Conservation (phyloP, 2,888 invertebrate species). For the Rhingia rostrata region DNA sequence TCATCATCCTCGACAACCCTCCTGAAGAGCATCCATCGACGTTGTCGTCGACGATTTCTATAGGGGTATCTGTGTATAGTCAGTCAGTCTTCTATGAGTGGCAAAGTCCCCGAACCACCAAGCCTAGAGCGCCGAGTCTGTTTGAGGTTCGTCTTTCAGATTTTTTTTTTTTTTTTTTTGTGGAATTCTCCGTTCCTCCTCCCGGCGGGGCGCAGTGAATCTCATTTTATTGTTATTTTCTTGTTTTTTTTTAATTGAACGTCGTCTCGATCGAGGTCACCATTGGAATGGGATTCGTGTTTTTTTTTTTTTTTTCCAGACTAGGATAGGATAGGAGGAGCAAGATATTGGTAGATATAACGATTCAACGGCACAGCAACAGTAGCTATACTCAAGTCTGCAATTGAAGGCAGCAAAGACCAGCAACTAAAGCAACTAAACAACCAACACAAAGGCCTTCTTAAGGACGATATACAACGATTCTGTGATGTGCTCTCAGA, state of each 20-base stretch:
- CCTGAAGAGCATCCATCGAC: slow-evolving; percentile 7
- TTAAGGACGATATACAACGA: slow-evolving; percentile 62
- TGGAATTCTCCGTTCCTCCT: neutral
- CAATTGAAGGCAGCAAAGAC: slow-evolving; percentile 55
- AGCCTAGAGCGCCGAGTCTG: slow-evolving; percentile 46
- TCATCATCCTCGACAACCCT: slow-evolving; percentile 3
- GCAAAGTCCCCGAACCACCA: slow-evolving; percentile 5
- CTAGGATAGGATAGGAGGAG: slow-evolving; percentile 30
- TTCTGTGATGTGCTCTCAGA: slow-evolving; percentile 2
- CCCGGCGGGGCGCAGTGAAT: slow-evolving; percentile 28
- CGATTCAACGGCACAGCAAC: slow-evolving; percentile 57
- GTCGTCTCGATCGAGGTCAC: slow-evolving; percentile 73
- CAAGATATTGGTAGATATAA: neutral
- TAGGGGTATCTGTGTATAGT: neutral
- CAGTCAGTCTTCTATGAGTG: slow-evolving; percentile 37
- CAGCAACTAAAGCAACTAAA: slow-evolving; percentile 16
- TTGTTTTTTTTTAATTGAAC: slow-evolving; percentile 68
- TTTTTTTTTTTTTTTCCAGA: slow-evolving; percentile 9
- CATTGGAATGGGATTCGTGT: slow-evolving; percentile 56
- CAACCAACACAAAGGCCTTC: slow-evolving; percentile 51
- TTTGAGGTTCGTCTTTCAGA: slow-evolving; percentile 18
- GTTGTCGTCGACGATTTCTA: neutral
- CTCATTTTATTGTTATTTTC: slow-evolving; percentile 64
- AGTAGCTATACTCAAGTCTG: slow-evolving; percentile 63
- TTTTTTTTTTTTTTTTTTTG: neutral